Conservation (phyloP, 2,888 invertebrate species). For the Thecocarcelia acutangulata region DNA sequence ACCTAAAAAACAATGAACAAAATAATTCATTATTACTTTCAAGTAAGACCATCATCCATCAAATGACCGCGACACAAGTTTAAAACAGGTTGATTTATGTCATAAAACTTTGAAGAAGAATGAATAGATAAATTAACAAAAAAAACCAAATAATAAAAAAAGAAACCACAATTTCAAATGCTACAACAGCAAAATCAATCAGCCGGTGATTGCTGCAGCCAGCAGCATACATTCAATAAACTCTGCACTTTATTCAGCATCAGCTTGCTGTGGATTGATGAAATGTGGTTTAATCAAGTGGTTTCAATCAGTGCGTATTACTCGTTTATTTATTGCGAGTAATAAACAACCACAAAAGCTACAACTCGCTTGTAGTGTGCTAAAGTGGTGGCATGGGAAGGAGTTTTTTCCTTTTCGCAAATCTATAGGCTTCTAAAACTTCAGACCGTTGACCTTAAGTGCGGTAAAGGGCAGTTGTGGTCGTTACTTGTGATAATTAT, state of each 20-base stretch:
- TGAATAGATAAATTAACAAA: not conserved
- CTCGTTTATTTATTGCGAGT: not conserved
- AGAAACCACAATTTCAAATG: constrained; percentile 23
- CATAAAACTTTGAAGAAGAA: constrained; percentile 8
- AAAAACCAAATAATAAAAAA: not conserved
- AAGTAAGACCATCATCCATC: constrained; percentile 7
- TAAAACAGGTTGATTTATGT: constrained; percentile 31
- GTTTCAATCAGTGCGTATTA: constrained; percentile 47
- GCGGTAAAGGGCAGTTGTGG: constrained; percentile 29
- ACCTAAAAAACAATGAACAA: not conserved
- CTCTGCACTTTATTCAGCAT: not conserved
- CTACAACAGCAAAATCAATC: constrained; percentile 21
- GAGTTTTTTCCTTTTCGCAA: not conserved
- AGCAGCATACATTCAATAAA: not conserved
- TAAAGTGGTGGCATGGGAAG: not conserved
- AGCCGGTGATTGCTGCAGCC: not conserved
- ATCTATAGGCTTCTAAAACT: constrained; percentile 12
- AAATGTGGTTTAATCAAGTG: constrained; percentile 63
- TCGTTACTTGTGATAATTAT: constrained; percentile 26
- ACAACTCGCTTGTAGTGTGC: not conserved
- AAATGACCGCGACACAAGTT: not conserved
- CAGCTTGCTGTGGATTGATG: constrained; percentile 21
- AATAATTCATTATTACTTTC: constrained; percentile 22
- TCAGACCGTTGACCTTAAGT: constrained; percentile 14
- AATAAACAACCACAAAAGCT: not conserved